Evolutionary conservation across 2,888 invertebrate genomes (phyloP).

Genomic region (Ceratothoa steindachneri): DNA sequence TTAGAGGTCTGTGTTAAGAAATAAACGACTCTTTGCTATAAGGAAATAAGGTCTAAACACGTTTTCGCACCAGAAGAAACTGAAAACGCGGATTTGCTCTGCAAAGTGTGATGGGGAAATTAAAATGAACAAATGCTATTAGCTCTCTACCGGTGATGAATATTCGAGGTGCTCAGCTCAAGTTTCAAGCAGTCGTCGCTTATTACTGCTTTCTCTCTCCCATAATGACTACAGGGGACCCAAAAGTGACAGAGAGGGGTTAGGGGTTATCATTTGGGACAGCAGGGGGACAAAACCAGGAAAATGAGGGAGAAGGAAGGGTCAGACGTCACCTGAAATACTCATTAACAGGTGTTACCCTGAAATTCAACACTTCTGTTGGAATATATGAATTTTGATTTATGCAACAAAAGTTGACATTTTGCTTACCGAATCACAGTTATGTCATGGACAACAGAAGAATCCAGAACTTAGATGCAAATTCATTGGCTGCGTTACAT

Average conservation of each 20-base stretch:
- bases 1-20: too few species aligned
- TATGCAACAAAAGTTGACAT: slow-evolving; percentile 36
- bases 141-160: slow-evolving; percentile 43
- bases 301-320: slow-evolving; percentile 23
- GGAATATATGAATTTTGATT: slow-evolving; percentile 35
- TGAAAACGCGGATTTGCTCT: slow-evolving; percentile 43
- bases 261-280: slow-evolving; percentile 27
- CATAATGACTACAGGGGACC: slow-evolving; percentile 4
- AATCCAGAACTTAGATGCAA: background rate
- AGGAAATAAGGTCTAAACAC: slow-evolving; percentile 3
- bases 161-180: slow-evolving; percentile 43
- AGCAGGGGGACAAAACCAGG: slow-evolving; percentile 38
- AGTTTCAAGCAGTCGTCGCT: slow-evolving; percentile 42
- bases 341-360: slow-evolving; percentile 36
- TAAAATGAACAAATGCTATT: slow-evolving; percentile 46
- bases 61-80: background rate
- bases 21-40: background rate
- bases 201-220: slow-evolving; percentile 37
- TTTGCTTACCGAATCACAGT: background rate
- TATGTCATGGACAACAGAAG: slow-evolving; percentile 9
- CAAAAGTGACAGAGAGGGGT: slow-evolving; percentile 12
- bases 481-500: background rate
- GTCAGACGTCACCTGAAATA: slow-evolving; percentile 36
- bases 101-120: slow-evolving; percentile 44
- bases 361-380: slow-evolving; percentile 34